Base-by-base conservation (phyloP, 2,113 vertebrate species). In the Lichenostomus cassidix region DNA sequence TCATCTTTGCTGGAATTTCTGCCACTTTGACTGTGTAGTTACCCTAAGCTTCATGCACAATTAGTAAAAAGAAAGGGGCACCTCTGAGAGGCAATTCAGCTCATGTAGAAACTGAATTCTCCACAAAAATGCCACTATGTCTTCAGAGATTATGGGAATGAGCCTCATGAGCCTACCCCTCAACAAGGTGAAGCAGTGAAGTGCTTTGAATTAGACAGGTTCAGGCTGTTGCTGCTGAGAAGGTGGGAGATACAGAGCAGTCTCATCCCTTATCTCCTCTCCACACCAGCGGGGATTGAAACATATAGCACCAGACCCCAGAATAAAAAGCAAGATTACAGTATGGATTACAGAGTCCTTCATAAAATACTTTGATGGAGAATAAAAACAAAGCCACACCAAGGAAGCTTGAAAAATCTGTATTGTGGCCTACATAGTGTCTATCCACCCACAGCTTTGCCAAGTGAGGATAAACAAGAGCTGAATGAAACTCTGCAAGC, bases 391-490 rank as follows among this genome's bases (percentile, higher is more conserved):
- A 93, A 86, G 70, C 37, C 56, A 78, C 60, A 78, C 27, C 68
- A 83, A 65, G 12, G 35, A 88, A 86, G 85, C 83, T 16, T 73
- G 64, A 86, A 84, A 89, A 91, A 95, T 90, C 63, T 78, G 71
- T 75, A 83, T 74, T n/a, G 9, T 95, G 88, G 88, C 94, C 95
- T 97, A 92, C 92, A 81, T 86, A 88, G 76, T 68, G 89, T 87
- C 92, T 95, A 79, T 92, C 92, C 93, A 93, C 96, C 92, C 92
- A 92, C 92, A 78, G 56, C 86, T 93, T 78, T 56, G 7, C 90
- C 94, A 96, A 94, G 88, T 53, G 83, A 94, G 69, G 76, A 94
- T 93, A 95, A 92, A 89, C 83, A 90, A 82, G 93, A 89, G 77
- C 86, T 94, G 95, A 97, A 96, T 75, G 90, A 95, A 94, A 68